Evolutionary conservation across 92 coral and sea anemone species (phyloP).

Genomic region (Virgularia gustaviana): DNA sequence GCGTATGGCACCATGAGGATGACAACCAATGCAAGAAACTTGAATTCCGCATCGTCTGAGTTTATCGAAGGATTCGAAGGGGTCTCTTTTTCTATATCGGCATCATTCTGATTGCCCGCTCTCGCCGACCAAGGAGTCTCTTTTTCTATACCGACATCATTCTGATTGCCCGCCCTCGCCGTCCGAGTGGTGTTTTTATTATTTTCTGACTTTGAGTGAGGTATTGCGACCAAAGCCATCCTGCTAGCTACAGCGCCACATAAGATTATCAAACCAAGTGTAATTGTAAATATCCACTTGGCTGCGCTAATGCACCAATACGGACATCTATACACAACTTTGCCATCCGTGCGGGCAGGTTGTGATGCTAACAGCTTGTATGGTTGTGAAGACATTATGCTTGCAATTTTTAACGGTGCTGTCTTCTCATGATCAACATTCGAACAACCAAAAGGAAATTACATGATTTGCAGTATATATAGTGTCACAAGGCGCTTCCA

Average conservation of each 20-base stretch:
- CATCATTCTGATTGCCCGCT: background rate
- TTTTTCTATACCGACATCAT: background rate
- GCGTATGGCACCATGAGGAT: conserved; percentile 23
- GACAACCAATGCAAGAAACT: conserved; percentile 17
- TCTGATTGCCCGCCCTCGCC: too few relatives aligned
- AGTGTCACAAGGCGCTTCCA: too few relatives aligned
- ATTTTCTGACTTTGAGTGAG: background rate
- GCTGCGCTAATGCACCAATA: conserved; percentile 18
- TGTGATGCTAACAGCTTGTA: conserved; percentile 18
- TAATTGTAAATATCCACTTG: conserved; percentile 23
- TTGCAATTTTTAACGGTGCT: too few relatives aligned
- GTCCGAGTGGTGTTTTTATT: too few relatives aligned
- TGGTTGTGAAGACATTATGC: conserved; percentile 4
- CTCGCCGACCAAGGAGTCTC: too few relatives aligned
- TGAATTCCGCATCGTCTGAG: too few relatives aligned
- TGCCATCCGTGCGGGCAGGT: conserved; percentile 6
- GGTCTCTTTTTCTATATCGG: background rate
- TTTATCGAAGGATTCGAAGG: too few relatives aligned
- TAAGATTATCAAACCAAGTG: background rate
- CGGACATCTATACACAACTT: conserved; percentile 17
- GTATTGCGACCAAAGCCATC: conserved; percentile 23
- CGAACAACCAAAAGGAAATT: too few relatives aligned
- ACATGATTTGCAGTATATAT: too few relatives aligned
- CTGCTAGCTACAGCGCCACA: conserved; percentile 34
- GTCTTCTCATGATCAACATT: too few relatives aligned